A percentile compares a stretch with the other conserved stretches of the same genome.
These are phyloP conservation scores for Mongoloraphidia duomilia DNA, from an alignment of 2,888 invertebrate species.

Conservation along the genomic window DNA sequence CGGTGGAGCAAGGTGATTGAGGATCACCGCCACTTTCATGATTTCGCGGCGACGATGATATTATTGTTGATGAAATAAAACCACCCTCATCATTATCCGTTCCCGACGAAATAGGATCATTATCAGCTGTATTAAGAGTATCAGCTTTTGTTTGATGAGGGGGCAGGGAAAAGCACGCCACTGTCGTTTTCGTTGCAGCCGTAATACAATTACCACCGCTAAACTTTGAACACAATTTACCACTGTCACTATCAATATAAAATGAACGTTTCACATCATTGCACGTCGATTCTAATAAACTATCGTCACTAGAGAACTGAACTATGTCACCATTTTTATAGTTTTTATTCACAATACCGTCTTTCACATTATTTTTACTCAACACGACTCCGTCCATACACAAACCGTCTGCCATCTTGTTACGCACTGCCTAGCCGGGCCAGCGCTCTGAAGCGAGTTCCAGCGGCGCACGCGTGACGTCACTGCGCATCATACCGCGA, in stretches of 20 bases:
- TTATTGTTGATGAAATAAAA: too few species aligned
- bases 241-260: conserved; percentile 27
- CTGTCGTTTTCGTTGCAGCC: conserved; percentile 5
- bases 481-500: conserved; percentile 5
- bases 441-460: conserved; percentile 5
- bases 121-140: too few species aligned
- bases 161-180: neutral
- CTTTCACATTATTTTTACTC: conserved; percentile 41
- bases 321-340: conserved; percentile 25
- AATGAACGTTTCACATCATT: conserved; percentile 32
- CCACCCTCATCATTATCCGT: too few species aligned
- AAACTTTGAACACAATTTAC: conserved; percentile 26
- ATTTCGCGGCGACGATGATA: too few species aligned
- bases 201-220: conserved; percentile 19
- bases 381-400: conserved; percentile 45
- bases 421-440: conserved; percentile 39
- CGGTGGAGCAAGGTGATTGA: conserved; percentile 18
- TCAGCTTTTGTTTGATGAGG: too few species aligned
- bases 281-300: conserved; percentile 27
- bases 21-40: conserved; percentile 2
- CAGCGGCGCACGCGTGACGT: conserved; percentile 8
- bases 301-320: conserved; percentile 31
- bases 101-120: too few species aligned
- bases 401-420: conserved; percentile 75
- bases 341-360: conserved; percentile 38